Base-by-base conservation (phyloP, 2,797 vertebrate species). In the Gephyroberyx darwinii region DNA sequence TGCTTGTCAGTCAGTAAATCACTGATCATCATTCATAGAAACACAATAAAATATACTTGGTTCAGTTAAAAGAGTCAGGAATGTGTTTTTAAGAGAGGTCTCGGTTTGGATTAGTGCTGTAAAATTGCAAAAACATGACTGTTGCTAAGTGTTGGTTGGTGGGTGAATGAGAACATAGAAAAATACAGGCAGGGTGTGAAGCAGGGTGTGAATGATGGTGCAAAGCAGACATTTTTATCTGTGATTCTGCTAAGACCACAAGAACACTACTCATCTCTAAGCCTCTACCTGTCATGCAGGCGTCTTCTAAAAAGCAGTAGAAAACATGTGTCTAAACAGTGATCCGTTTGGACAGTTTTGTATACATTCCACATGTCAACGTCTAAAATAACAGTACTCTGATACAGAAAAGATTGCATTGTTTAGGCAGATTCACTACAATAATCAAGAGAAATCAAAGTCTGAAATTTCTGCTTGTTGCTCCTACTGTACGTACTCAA, bases 321-420 rank as follows among this genome's bases (percentile, higher is more conserved):
- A 89, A 90, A 90, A 90, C 80, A 84, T 26, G 62, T 77, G 79
- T 81, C 82, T 10, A 60, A 84, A 75, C 84, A 45, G 80, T 26
- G 69, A 67, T 57, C 69, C 50, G 57, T 50, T 72, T 64, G 52
- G 84, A 86, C 80, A 13, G 75, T 59, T 83, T 64, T 84, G 78
- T 76, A 71, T 92, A 93, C 91, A 93, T 92, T 93, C 91, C 90
- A 93, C 90, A 92, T 77, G 92, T 93, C 92, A 90, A 91, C 87
- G 69, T 90, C 86, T 88, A 90, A 88, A 87, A 88, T 82, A 91
- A 93, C 90, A 92, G 91, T 91, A 92, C 92, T 93, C 80, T 81
- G 91, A 93, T 91, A 92, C 84, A 90, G 83, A 89, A 88, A 80
- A 89, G 90, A 89, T 93, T 92, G 92, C 91, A 91, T 89, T 91